These are phyloP conservation scores for Drosophila hydei DNA, from an alignment of 1,140 invertebrate genomes.

Conservation along the genomic window DNA sequence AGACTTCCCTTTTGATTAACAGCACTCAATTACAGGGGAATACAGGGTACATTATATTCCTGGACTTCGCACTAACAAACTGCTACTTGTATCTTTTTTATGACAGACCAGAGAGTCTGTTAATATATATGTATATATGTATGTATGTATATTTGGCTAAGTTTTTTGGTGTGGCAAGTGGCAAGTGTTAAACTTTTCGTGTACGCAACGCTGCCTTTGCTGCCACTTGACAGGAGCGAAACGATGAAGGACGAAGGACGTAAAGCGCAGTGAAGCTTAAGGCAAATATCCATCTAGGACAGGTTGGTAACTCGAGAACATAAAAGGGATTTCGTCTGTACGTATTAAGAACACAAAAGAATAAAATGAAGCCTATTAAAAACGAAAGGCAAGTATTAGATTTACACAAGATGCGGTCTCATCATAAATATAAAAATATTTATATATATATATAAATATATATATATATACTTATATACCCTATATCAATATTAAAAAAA, in stretches of 20 bases:
- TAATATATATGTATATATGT: background rate
- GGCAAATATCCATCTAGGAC: conserved; percentile 38
- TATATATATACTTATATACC: background rate
- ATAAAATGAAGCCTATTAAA: conserved; percentile 55
- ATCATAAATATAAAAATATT: conserved; percentile 3
- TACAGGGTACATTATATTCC: background rate
- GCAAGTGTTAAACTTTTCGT: conserved; percentile 69
- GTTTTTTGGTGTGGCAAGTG: conserved; percentile 27
- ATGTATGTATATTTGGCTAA: conserved; percentile 3
- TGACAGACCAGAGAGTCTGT: conserved; percentile 17
- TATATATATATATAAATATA: conserved; percentile 1
- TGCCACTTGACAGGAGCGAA: conserved; percentile 20
- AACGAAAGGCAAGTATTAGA: conserved; percentile 45
- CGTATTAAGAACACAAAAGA: conserved; percentile 38
- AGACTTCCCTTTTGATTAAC: too few species aligned
- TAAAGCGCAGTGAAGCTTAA: conserved; percentile 36
- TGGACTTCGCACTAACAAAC: too few species aligned
- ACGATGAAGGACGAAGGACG: background rate
- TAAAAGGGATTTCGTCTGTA: conserved; percentile 52
- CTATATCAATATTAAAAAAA: conserved; percentile 24
- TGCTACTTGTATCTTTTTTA: background rate
- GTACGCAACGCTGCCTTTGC: conserved; percentile 42
- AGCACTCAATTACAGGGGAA: too few species aligned
- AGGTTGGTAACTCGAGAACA: conserved; percentile 69
- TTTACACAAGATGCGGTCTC: conserved; percentile 26